phyloP scores from a whole-genome alignment of 2,888 invertebrate species.

The Zelleria hepariella region DNA sequence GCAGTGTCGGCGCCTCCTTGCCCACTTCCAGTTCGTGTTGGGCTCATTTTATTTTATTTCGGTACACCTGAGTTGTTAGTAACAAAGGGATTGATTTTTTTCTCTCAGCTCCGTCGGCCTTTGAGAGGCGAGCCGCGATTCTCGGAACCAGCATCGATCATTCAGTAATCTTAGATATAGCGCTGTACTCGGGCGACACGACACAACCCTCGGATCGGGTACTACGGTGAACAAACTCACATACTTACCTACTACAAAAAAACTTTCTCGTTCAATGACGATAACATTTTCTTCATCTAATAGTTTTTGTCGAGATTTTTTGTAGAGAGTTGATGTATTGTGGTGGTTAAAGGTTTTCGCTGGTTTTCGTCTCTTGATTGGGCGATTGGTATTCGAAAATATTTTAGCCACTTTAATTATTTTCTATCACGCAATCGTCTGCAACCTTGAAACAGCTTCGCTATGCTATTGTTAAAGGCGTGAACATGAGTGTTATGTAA shows the following conservation, averaged over 20 bases:
- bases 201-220: conserved; percentile 7
- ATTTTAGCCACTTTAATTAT: conserved; percentile 24
- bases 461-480: conserved; percentile 7
- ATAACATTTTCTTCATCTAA: conserved; percentile 8
- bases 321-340: not conserved
- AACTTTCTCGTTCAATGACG: conserved; percentile 13
- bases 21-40: conserved; percentile 32
- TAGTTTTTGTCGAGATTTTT: conserved; percentile 10
- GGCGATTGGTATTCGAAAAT: conserved; percentile 6
- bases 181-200: conserved; percentile 17
- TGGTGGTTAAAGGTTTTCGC: not conserved
- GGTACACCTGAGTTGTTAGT: conserved; percentile 66
- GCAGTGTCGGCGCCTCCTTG: conserved; percentile 37
- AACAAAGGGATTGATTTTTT: conserved; percentile 67
- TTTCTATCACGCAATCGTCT: not conserved
- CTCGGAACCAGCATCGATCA: conserved; percentile 51
- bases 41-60: conserved; percentile 53
- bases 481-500: conserved; percentile 42
- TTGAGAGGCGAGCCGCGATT: conserved; percentile 54
- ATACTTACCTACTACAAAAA: conserved; percentile 9
- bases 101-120: conserved; percentile 45
- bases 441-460: conserved; percentile 33
- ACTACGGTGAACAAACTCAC: not conserved
- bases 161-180: conserved; percentile 48
- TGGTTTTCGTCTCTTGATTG: not conserved